Evolutionary conservation across 2,113 vertebrate genomes (phyloP), one percentile per base, ranked within the genome.

Genomic region (Caranx ignobilis): DNA sequence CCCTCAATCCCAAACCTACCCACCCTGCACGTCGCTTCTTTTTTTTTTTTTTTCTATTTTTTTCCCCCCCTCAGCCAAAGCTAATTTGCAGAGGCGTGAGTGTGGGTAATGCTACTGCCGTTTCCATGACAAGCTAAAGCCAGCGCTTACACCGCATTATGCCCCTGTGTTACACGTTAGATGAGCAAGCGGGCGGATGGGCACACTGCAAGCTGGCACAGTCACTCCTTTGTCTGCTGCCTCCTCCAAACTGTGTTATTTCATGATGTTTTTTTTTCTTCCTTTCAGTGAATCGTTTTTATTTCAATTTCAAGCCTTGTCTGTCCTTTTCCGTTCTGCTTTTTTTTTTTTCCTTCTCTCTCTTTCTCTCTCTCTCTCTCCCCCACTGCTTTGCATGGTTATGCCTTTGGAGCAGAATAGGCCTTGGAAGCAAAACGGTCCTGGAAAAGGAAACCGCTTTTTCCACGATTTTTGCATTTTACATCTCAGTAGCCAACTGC

Each of bases 61-160:
- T 26, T 26, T 26, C 26, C 26, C 26, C 26, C 71, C 55, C 69
- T 15, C 75, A 88, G 86, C 90, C 88, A 92, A 91, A 93, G 84
- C 90, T 91, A 79, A 93, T 90, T 91, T 93, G 90, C 89, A 84
- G 88, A 92, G 88, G 86, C 85, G 85, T 90, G 88, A 90, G 88
- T 91, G 77, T 93, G 92, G 90, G 90, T 90, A 89, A 89, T 91
- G 86, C 87, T 77, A 55, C 89, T 65, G 83, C 83, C 16, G 87
- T 84, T 88, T 92, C 76, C 88, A 81, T 87, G 88, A 89, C 92
- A 87, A 89, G 89, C 86, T 90, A 90, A 92, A 92, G 91, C 90
- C 88, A 86, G 80, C 73, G 77, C 90, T 95, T 93, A 93, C 89
- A 90, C 64, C 82, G 55, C 88, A 91, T 93, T 86, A 91, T 88